Base-by-base conservation (phyloP, 2,888 invertebrate genomes). In the Drosophila engyochracea region DNA sequence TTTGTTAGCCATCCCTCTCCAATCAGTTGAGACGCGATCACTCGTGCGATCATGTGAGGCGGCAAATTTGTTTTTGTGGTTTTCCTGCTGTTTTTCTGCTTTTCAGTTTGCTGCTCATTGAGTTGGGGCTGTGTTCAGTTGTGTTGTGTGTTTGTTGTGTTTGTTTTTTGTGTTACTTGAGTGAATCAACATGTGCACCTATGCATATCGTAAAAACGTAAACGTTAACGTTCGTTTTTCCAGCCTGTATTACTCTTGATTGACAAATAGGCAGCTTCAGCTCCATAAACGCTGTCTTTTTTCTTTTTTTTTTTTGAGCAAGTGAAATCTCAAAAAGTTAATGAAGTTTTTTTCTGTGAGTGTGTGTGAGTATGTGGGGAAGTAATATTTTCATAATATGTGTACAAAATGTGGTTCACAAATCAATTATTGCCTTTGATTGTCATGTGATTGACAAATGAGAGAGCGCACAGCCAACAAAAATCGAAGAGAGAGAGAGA, bases 11-110 rank as follows among this genome's bases (percentile, higher is more conserved):
- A n/a, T 19, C 59, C 35, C 35, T 54, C 49, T 7, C 47, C 28
- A 63, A 70, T 68, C 78, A 72, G 31, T 44, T 44, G 47, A 81
- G 68, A 67, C 81, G 77, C 69, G 78, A 70, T 78, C 85, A 79
- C 76, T 82, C 79, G 84, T 82, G 80, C 88, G 80, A 91, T 92
- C 93, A 92, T 92, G 93, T 92, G 93, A 92, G 92, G 92, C 93
- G 92, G 92, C 81, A 92, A 92, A 92, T 91, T 92, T 92, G 91
- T 92, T 93, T 93, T 87, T 93, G 93, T 89, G 93, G 93, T 93
- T 93, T 93, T 93, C 93, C 93, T 93, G 93, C 59, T 69, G n/a
- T 64, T 47, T 47, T 47, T 47, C 47, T 22, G 47, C 25, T 25
- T 37, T 37, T 19, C 22, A 12, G 25, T 16, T 47, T 62, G 33